phyloP scores from a whole-genome alignment of 1,140 invertebrate species.

The Vanessa atalanta region DNA sequence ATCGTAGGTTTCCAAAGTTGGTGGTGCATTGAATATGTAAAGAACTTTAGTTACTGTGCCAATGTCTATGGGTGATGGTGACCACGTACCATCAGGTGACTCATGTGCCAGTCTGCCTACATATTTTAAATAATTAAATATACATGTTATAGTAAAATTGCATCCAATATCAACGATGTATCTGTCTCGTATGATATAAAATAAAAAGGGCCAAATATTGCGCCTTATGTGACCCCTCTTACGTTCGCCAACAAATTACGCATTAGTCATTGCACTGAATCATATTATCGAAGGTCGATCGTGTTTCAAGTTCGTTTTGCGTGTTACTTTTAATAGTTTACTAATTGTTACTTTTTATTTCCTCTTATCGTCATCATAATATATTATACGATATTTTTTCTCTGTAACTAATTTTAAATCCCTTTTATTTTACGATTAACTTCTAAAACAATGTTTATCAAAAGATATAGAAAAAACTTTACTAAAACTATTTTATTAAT shows the following conservation, averaged over 20 bases:
- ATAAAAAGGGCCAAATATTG: constrained; percentile 1
- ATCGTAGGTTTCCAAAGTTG: too few relatives aligned
- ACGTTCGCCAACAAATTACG: constrained; percentile 24
- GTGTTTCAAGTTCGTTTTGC: constrained; percentile 34
- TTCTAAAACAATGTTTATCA: too few relatives aligned
- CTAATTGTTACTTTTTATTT: constrained; percentile 14
- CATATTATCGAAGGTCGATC: constrained; percentile 37
- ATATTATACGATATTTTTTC: neutral
- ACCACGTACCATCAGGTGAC: too few relatives aligned
- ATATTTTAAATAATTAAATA: too few relatives aligned
- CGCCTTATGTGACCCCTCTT: constrained; percentile 29
- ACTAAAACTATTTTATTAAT: too few relatives aligned
- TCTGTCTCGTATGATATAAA: neutral
- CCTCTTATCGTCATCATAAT: neutral
- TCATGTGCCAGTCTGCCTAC: too few relatives aligned
- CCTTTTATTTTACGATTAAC: too few relatives aligned
- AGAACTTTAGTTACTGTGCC: too few relatives aligned
- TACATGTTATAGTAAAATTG: neutral
- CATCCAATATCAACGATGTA: neutral
- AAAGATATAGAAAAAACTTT: too few relatives aligned
- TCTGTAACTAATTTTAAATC: neutral
- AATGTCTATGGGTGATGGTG: too few relatives aligned
- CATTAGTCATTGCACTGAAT: constrained; percentile 46
- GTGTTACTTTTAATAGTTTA: constrained; percentile 19
- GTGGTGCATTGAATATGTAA: too few relatives aligned